These are phyloP conservation scores for Pogonomyrmex barbatus DNA, from an alignment of 1,140 invertebrate genomes.

Conservation along the genomic window DNA sequence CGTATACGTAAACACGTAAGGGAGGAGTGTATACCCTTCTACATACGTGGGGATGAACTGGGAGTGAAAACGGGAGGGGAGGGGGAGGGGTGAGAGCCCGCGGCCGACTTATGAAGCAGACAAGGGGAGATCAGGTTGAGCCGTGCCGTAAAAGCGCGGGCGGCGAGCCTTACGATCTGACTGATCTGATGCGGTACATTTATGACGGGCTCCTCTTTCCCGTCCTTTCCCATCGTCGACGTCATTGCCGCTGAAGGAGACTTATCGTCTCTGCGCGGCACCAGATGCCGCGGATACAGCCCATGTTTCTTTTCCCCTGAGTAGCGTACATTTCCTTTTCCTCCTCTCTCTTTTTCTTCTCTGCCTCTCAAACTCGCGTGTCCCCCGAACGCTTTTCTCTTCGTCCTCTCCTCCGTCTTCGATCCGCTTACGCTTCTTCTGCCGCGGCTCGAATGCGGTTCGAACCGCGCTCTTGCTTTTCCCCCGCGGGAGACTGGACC, in stretches of 20 bases:
- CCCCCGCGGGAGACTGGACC: constrained; percentile 41
- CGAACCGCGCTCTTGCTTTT: constrained; percentile 52
- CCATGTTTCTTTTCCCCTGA: neutral
- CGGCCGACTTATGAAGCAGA: constrained; percentile 68
- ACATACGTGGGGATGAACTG: constrained; percentile 18
- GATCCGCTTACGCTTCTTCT: constrained; percentile 28
- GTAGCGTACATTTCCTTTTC: neutral
- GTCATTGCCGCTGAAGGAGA: constrained; percentile 55
- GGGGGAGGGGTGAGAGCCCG: constrained; percentile 4
- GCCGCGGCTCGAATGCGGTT: constrained; percentile 35
- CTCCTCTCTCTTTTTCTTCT: constrained; percentile 11
- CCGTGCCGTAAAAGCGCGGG: constrained; percentile 65
- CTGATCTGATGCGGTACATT: constrained; percentile 66
- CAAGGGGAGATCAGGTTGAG: constrained; percentile 49
- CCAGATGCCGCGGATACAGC: constrained; percentile 68
- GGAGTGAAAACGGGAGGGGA: neutral
- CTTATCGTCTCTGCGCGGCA: constrained; percentile 52
- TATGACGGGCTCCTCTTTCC: constrained; percentile 51
- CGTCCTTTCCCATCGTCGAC: constrained; percentile 52
- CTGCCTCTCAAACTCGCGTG: constrained; percentile 22
- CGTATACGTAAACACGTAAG: constrained; percentile 19
- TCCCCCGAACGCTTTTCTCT: constrained; percentile 15
- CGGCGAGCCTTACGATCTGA: constrained; percentile 68
- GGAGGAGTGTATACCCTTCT: neutral
- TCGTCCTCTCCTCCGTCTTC: neutral